Conservation (phyloP, 2,797 vertebrate genomes). For the Heteromormyrus szaboi region DNA sequence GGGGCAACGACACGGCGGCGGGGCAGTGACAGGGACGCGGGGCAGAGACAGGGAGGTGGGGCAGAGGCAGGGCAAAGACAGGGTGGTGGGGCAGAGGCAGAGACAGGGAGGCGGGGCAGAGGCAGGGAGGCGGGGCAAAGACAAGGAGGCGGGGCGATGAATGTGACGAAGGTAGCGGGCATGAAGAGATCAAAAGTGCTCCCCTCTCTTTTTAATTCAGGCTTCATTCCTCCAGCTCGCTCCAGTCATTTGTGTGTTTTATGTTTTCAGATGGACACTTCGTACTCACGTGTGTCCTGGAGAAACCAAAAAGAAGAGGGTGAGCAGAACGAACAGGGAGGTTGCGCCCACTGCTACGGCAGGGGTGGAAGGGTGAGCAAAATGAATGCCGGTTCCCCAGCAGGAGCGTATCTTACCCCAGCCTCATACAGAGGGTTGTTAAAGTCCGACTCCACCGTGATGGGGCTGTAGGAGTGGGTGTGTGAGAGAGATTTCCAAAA, state of each 20-base stretch:
- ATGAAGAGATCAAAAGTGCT: conserved; percentile 49
- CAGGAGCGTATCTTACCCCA: conserved; percentile 63
- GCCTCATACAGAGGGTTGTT: conserved; percentile 94
- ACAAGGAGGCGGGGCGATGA: conserved; percentile 8
- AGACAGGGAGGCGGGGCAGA: conserved; percentile 9
- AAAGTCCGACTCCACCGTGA: conserved; percentile 87
- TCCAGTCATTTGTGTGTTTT: not conserved
- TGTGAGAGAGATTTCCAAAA: conserved; percentile 85
- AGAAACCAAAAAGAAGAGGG: not conserved
- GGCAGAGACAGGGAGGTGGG: conserved; percentile 13
- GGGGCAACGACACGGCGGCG: not conserved
- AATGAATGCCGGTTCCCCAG: not conserved
- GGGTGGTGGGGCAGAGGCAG: not conserved
- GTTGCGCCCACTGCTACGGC: not conserved
- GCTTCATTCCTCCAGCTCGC: not conserved
- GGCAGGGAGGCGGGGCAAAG: not conserved
- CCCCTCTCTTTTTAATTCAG: conserved; percentile 28
- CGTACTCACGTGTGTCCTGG: conserved; percentile 86
- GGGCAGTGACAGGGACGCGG: conserved; percentile 18
- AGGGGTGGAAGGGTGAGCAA: not conserved
- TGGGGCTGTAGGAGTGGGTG: conserved; percentile 88
- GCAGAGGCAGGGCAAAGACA: not conserved
- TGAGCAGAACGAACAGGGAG: not conserved
- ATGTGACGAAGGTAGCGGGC: conserved; percentile 31
- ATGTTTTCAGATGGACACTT: conserved; percentile 80